Percentiles rank a stretch among this genome's conserved stretches.
These are phyloP conservation scores for Polyommatus icarus DNA, from an alignment of 2,888 invertebrate genomes.

Conservation along the genomic window DNA sequence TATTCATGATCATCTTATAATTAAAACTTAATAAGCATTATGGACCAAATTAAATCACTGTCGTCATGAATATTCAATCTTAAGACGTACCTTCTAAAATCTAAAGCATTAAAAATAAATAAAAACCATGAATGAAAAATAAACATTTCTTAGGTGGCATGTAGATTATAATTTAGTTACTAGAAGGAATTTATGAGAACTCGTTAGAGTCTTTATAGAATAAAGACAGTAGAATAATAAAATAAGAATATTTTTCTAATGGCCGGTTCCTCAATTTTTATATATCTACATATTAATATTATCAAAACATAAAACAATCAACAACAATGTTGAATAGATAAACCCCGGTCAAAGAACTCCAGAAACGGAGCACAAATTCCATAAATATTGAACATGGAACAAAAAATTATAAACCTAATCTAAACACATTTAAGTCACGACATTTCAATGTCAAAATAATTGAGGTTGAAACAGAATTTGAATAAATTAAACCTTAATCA, in stretches of 20 bases:
- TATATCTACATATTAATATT: too few relatives aligned
- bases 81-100: background rate
- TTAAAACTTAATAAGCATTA: background rate
- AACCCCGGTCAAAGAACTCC: too few relatives aligned
- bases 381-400: background rate
- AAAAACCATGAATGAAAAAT: background rate
- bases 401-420: conserved; percentile 4
- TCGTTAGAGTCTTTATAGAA: too few relatives aligned
- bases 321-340: background rate
- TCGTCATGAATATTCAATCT: background rate
- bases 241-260: too few relatives aligned
- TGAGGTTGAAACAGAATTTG: background rate
- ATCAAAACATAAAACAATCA: background rate
- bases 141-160: background rate
- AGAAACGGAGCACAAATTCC: background rate
- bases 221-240: too few relatives aligned
- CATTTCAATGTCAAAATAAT: conserved; percentile 1
- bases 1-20: conserved; percentile 11
- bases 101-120: conserved; percentile 1
- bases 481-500: conserved; percentile 1
- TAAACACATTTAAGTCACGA: conserved; percentile 1
- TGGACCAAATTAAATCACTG: background rate
- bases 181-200: background rate
- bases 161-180: background rate
- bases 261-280: too few relatives aligned